Percentiles rank a stretch among this genome's conserved stretches.
Conservation (phyloP, 2,888 invertebrate genomes). For the Cataglyphis albicans region DNA sequence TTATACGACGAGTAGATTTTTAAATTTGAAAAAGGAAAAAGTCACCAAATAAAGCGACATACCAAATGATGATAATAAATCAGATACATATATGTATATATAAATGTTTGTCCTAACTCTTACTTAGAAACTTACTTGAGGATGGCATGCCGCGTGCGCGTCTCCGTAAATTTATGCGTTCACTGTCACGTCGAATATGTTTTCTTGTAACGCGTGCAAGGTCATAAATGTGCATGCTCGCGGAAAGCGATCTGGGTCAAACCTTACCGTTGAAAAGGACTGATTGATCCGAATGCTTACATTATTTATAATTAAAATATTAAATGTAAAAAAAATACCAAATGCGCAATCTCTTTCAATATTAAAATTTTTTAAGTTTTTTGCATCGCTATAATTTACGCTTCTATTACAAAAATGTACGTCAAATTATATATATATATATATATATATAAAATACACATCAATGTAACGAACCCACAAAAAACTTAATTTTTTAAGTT, state of each 20-base stretch:
- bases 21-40: not conserved
- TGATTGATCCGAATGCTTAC: not conserved
- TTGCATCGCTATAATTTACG: not conserved
- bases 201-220: slow-evolving; percentile 24
- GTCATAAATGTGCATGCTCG: slow-evolving; percentile 12
- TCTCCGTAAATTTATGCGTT: slow-evolving; percentile 58
- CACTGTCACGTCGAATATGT: not conserved
- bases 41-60: not conserved
- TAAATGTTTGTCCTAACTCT: not conserved
- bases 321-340: not conserved
- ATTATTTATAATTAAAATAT: not conserved
- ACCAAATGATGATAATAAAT: not conserved
- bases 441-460: not conserved
- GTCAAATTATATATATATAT: not conserved
- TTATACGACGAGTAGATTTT: not conserved
- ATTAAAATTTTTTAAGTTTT: not conserved
- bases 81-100: not conserved
- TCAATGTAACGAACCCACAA: not conserved
- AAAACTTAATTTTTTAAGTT: not conserved
- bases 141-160: not conserved
- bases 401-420: not conserved
- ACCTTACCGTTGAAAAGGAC: not conserved
- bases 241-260: slow-evolving; percentile 41
- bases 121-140: not conserved
- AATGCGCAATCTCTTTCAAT: not conserved